Conservation (phyloP, 2,888 invertebrate genomes). For the Euphydryas editha region DNA sequence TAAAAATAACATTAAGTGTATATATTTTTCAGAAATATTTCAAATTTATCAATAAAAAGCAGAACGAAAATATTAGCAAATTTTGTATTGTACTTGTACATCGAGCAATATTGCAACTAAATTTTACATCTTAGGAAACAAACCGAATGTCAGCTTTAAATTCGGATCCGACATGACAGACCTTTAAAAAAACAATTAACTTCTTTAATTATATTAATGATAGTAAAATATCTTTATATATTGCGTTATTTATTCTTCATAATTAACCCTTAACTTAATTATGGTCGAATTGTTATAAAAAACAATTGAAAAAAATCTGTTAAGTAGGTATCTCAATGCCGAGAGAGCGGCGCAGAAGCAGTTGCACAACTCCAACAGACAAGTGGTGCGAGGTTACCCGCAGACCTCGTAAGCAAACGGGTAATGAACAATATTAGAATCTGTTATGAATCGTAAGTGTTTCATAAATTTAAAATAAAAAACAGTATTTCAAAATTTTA, state of each 20-base stretch:
- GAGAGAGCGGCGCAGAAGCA: constrained; percentile 67
- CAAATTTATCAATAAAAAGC: constrained; percentile 10
- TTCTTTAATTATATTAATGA: background rate
- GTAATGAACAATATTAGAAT: constrained; percentile 32
- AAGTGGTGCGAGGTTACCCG: constrained; percentile 78
- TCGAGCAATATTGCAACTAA: constrained; percentile 8
- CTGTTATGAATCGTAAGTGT: constrained; percentile 24
- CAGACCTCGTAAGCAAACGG: constrained; percentile 60
- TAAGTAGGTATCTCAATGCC: constrained; percentile 64
- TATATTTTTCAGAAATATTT: background rate
- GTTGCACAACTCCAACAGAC: constrained; percentile 49
- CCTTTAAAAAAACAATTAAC: constrained; percentile 50
- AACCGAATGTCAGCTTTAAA: constrained; percentile 66
- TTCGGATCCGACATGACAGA: constrained; percentile 62
- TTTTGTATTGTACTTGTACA: background rate
- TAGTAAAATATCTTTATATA: background rate
- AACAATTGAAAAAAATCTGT: constrained; percentile 29
- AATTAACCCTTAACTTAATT: constrained; percentile 18
- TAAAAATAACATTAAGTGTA: constrained; percentile 33
- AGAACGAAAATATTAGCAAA: background rate
- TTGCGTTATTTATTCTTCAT: background rate
- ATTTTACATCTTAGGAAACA: constrained; percentile 44
- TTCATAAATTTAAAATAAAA: constrained; percentile 9
- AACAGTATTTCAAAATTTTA: constrained; percentile 9
- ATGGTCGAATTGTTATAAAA: constrained; percentile 29